These are phyloP conservation scores for Chitala chitala DNA, from an alignment of 2,113 vertebrate genomes.

Conservation along the genomic window DNA sequence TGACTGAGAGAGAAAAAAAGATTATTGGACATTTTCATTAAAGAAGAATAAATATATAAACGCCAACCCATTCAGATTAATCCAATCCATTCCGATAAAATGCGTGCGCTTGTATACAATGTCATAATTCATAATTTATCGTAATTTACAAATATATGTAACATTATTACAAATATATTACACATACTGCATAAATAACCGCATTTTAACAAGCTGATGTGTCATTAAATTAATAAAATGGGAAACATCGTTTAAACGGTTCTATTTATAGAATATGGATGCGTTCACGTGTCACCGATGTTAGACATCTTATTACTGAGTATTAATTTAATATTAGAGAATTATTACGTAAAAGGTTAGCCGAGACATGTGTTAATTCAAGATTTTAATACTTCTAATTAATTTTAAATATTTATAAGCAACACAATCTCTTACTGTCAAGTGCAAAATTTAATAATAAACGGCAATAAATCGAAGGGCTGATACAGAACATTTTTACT, in stretches of 20 bases:
- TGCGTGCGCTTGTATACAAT: conserved; percentile 23
- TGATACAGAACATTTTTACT: conserved; percentile 23
- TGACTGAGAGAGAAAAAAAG: too few relatives aligned
- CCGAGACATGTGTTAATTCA: not conserved
- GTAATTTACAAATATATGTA: not conserved
- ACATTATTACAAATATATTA: not conserved
- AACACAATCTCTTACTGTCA: not conserved
- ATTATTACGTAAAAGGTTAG: not conserved
- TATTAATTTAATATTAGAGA: not conserved
- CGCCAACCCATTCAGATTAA: conserved; percentile 19
- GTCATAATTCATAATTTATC: not conserved
- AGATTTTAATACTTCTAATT: not conserved
- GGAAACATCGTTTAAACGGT: not conserved
- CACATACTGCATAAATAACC: not conserved
- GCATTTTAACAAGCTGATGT: not conserved
- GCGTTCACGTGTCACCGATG: not conserved
- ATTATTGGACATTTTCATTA: too few relatives aligned
- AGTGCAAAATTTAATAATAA: too few relatives aligned
- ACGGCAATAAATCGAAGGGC: too few relatives aligned
- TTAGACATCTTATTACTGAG: not conserved
- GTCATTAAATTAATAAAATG: not conserved
- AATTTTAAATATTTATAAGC: not conserved
- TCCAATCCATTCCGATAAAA: conserved; percentile 38
- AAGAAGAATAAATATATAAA: not conserved
- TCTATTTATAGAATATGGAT: conserved; percentile 27